These are phyloP conservation scores for Spatulosminthurus flaviceps DNA, from an alignment of 2,888 invertebrate genomes.

Conservation along the genomic window DNA sequence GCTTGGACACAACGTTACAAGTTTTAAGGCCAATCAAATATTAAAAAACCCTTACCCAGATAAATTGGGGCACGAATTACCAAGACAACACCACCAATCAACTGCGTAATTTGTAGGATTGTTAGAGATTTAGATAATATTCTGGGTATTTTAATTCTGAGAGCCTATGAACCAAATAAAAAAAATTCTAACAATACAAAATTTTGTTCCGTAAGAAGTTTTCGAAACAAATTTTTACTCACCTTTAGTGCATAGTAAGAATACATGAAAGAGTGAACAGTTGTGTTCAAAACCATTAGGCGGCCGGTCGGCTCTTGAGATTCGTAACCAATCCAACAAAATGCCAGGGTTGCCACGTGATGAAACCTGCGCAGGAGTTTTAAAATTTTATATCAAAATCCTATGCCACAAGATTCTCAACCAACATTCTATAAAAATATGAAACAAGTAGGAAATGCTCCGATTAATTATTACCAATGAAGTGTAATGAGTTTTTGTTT, in stretches of 20 bases:
- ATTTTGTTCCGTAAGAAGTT: not conserved
- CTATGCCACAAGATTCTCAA: too few species aligned
- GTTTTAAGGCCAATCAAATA: too few species aligned
- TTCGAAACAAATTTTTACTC: not conserved
- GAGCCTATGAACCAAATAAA: not conserved
- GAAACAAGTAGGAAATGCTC: not conserved
- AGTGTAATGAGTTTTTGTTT: not conserved
- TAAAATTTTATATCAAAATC: not conserved
- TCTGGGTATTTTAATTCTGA: not conserved
- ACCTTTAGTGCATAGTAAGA: not conserved
- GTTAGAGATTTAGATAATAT: not conserved
- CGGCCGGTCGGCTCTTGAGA: not conserved
- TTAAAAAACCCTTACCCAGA: too few species aligned
- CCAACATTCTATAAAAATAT: too few species aligned
- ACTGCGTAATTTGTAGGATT: not conserved
- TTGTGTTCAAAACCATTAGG: not conserved
- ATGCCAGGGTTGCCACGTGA: not conserved
- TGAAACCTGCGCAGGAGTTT: not conserved
- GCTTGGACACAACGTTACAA: too few species aligned
- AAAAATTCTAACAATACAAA: too few species aligned
- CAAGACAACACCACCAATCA: not conserved
- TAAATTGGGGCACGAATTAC: too few species aligned
- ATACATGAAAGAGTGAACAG: not conserved
- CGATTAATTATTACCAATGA: not conserved
- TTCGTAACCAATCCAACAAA: not conserved